Evolutionary conservation across 2,113 vertebrate species (phyloP).

Genomic region (Rhinogobius similis): DNA sequence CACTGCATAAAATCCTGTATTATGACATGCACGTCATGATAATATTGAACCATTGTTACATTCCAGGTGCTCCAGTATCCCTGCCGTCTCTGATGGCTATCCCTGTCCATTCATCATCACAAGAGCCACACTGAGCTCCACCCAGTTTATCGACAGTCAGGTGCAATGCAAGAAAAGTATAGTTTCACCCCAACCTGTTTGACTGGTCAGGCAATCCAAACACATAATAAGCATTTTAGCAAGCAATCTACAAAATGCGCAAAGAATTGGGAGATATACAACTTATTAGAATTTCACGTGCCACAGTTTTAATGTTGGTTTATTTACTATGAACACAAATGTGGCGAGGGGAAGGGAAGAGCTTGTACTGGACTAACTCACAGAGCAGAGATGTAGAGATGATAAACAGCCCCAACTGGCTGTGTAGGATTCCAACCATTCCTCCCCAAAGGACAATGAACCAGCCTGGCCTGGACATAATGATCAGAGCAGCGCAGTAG

Average conservation of each 20-base stretch:
- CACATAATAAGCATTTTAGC: not conserved
- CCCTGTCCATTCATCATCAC: constrained; percentile 1
- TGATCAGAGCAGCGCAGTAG: constrained; percentile 10
- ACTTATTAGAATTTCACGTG: not conserved
- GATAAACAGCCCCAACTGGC: constrained; percentile 45
- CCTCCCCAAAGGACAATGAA: constrained; percentile 37
- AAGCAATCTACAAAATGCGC: not conserved
- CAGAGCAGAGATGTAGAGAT: constrained; percentile 15
- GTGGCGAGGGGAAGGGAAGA: not conserved
- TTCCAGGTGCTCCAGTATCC: no score
- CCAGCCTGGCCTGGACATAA: not conserved
- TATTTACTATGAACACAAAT: not conserved
- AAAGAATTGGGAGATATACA: not conserved
- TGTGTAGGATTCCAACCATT: constrained; percentile 58
- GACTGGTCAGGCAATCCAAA: constrained; percentile 52
- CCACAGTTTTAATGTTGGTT: not conserved
- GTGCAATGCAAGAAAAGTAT: constrained; percentile 48
- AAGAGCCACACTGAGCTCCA: not conserved
- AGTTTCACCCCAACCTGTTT: constrained; percentile 76
- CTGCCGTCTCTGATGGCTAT: constrained; percentile 1
- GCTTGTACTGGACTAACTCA: constrained; percentile 10
- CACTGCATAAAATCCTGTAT: no score
- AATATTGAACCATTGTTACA: no score
- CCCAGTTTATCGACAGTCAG: constrained; percentile 50
- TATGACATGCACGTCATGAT: no score